Percentiles rank a stretch among this genome's conserved stretches.
phyloP scores from a whole-genome alignment of 2,113 vertebrate species.

The Sylvia atricapilla region DNA sequence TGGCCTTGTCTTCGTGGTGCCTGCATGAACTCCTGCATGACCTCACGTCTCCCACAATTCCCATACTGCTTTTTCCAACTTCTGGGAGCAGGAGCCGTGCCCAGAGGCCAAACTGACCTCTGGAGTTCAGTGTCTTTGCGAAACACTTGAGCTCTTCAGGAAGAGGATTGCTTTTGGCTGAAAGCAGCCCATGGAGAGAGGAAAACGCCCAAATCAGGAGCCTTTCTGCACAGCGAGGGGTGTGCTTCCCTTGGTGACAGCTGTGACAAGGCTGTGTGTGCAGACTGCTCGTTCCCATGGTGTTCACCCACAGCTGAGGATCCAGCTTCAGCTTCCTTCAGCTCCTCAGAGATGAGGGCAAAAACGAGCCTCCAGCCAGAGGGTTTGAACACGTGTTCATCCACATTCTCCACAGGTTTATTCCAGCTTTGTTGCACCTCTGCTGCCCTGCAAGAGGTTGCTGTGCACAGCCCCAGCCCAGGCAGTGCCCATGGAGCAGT shows the following conservation, averaged over 20 bases:
- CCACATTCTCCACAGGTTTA: neutral
- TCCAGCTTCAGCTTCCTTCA: neutral
- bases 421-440: neutral
- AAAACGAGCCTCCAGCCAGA: neutral
- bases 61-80: constrained; percentile 55
- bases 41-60: neutral
- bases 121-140: neutral
- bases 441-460: neutral
- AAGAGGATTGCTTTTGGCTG: neutral
- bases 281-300: rapidly evolving
- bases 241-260: neutral
- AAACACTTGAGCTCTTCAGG: neutral
- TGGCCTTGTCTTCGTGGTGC: neutral
- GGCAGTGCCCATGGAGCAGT: neutral
- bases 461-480: neutral
- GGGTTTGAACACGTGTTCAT: rapidly evolving
- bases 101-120: neutral
- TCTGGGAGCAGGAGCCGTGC: neutral
- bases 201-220: neutral
- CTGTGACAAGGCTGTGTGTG: neutral
- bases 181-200: neutral
- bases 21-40: constrained; percentile 73
- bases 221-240: rapidly evolving
- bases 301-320: neutral
- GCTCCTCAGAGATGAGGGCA: neutral